A percentile compares a stretch with the other conserved stretches of the same genome.
These are phyloP conservation scores for Bufotes viridis DNA, from an alignment of 2,797 vertebrate species.

Conservation along the genomic window DNA sequence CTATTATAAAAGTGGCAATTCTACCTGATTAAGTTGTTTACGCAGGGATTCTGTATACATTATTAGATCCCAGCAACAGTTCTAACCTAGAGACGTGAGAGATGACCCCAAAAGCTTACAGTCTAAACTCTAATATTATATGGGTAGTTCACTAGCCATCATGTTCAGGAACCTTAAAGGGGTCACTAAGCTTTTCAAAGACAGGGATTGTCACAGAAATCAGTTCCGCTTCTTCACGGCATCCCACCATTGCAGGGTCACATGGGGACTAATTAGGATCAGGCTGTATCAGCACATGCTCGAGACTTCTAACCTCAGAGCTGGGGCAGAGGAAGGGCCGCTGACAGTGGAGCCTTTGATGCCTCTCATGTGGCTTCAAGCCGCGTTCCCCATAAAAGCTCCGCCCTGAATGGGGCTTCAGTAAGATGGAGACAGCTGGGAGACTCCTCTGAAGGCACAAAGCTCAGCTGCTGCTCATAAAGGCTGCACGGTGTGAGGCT, in stretches of 20 bases:
- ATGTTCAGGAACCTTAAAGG: too few species aligned
- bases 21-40: too few species aligned
- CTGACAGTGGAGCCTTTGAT: slow-evolving; percentile 18
- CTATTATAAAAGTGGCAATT: too few species aligned
- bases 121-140: too few species aligned
- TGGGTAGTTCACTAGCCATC: too few species aligned
- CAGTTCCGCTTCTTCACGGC: neutral
- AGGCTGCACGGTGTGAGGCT: neutral
- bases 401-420: slow-evolving; percentile 36
- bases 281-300: neutral
- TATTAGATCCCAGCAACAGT: too few species aligned
- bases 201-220: neutral
- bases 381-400: slow-evolving; percentile 11
- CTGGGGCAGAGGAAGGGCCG: neutral
- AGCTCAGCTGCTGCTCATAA: slow-evolving; percentile 49
- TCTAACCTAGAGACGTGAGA: too few species aligned
- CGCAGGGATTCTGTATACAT: too few species aligned
- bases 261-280: neutral
- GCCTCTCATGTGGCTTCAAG: slow-evolving; percentile 20
- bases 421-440: slow-evolving; percentile 39
- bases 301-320: neutral
- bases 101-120: too few species aligned
- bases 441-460: slow-evolving; percentile 32
- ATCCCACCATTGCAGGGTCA: neutral
- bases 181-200: neutral